Evolutionary conservation across 1,140 invertebrate genomes (phyloP), one percentile per base, ranked within the genome.

Genomic region (Sogatella furcifera): DNA sequence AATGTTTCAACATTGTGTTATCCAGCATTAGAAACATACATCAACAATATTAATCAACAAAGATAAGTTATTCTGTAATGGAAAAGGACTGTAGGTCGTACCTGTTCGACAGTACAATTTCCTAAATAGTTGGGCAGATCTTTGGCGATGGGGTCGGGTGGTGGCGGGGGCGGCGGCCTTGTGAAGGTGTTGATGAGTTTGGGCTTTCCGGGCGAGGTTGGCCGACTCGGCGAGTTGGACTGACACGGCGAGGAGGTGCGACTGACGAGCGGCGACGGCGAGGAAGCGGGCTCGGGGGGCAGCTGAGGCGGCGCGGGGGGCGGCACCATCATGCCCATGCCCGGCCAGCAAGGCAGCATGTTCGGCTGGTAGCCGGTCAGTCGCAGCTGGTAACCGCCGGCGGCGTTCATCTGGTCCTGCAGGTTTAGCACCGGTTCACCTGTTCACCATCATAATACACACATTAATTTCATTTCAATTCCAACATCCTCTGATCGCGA

Each of bases 171-270:
- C 11, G 60, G 60, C 9, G 19, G 28, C 15, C 10, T n/a, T n/a
- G n/a, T 49, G 55, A 57, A 62, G 55, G 34, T 49, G 44, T 11
- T 55, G 34, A 22, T 46, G 49, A 41, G 55, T 49, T 70, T 61
- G 14, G 69, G 66, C 28, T 68, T 63, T 49, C 69, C 69, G 22
- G 76, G 74, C 42, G 76, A 76, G 57, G 72, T 74, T 52, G 73
- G 72, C 44, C 75, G 68, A 67, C 74, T 74, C 55, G 74, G 74
- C 52, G 73, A 75, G 60, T 60, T 53, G 55, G 75, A 76, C 57
- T 76, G 75, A 28, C 74, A 75, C 13, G 76, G 75, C 52, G 77
- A 77, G 10, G 74, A 76, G 60, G 76, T 76, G 6, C 74, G 74
- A 64, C 75, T 76, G 65, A 76, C 73, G 66, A 75, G 69, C 5